These are phyloP conservation scores for Pyrgilauda ruficollis DNA, from an alignment of 2,113 vertebrate species.

Conservation along the genomic window DNA sequence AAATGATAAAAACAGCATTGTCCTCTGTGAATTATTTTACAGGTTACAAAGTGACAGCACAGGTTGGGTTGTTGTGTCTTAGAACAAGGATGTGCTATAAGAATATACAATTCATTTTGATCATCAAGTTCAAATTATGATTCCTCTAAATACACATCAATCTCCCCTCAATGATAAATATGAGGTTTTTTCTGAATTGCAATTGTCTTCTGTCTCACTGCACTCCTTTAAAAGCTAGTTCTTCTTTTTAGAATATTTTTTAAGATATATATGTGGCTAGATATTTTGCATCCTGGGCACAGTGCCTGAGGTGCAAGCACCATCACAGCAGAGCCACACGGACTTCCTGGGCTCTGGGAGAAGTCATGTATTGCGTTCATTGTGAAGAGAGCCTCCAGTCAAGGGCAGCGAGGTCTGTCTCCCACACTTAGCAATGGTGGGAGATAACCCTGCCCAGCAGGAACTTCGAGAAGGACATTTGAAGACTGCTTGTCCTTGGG, in stretches of 20 bases:
- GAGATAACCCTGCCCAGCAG: not conserved
- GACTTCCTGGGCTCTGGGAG: not conserved
- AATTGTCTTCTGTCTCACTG: not conserved
- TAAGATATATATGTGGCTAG: not conserved
- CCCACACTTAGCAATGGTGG: not conserved
- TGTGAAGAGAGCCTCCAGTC: not conserved
- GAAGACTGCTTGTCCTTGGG: not conserved
- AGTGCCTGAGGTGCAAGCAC: not conserved
- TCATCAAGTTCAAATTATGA: not conserved
- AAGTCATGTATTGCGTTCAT: fast-evolving
- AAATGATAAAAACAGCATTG: not conserved
- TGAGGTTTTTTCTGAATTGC: not conserved
- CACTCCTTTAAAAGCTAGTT: not conserved
- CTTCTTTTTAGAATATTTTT: not conserved
- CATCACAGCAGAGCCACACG: not conserved
- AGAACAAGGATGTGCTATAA: not conserved
- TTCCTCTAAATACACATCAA: not conserved
- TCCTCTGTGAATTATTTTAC: not conserved
- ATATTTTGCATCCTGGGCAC: not conserved
- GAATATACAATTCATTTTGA: not conserved
- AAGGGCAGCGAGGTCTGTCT: fast-evolving
- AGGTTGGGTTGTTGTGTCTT: not conserved
- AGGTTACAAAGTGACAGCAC: not conserved
- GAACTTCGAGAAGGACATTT: not conserved
- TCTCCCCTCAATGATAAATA: not conserved